Evolutionary conservation across 2,113 vertebrate genomes (phyloP).

Genomic region (Hystrix cristata): DNA sequence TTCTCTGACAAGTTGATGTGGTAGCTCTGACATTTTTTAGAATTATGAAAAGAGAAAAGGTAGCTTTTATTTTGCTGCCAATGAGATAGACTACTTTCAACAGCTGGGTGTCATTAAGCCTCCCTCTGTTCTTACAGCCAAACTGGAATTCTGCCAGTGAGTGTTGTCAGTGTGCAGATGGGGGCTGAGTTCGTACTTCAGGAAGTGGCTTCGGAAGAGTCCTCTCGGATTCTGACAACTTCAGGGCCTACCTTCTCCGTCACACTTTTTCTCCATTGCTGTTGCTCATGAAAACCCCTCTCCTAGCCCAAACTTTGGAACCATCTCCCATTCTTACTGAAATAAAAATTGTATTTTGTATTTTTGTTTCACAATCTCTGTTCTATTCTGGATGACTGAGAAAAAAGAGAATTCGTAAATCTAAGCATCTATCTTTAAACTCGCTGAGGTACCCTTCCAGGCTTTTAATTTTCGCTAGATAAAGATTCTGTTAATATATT

Average conservation of each 20-base stretch:
- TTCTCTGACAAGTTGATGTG: background rate
- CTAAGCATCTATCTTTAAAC: background rate
- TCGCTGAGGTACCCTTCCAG: background rate
- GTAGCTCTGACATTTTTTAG: background rate
- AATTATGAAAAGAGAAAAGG: background rate
- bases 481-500: background rate
- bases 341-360: background rate
- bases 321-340: background rate
- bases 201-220: background rate
- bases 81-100: background rate
- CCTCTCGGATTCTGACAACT: background rate
- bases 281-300: background rate
- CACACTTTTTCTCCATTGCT: background rate
- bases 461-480: background rate
- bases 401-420: background rate
- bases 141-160: background rate
- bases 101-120: background rate
- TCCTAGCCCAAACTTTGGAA: background rate
- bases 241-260: accelerated
- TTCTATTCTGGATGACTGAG: background rate
- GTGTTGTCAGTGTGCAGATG: background rate
- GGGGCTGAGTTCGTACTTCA: background rate
- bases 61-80: background rate
- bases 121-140: background rate
- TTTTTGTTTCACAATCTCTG: background rate